Conservation (phyloP, 2,888 invertebrate genomes). For the Eucera pruinosa region DNA sequence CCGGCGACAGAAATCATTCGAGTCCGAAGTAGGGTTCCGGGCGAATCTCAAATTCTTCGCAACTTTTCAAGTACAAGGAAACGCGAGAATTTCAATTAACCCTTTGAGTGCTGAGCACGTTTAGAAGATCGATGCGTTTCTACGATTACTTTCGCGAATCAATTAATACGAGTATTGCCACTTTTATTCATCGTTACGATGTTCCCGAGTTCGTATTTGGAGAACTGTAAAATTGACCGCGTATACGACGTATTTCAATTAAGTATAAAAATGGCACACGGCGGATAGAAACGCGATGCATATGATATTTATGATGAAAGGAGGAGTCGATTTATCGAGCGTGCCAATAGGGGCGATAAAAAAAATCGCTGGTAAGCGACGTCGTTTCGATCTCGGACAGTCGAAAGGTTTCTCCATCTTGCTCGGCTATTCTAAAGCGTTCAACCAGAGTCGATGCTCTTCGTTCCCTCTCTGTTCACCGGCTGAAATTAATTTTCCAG, state of each 20-base stretch:
- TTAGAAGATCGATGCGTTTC: too few species aligned
- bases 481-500: constrained; percentile 72
- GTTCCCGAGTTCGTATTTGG: too few species aligned
- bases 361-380: constrained; percentile 28
- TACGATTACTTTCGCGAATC: too few species aligned
- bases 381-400: constrained; percentile 56
- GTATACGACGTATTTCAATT: too few species aligned
- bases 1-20: constrained; percentile 39
- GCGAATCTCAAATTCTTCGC: neutral
- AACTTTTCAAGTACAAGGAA: neutral
- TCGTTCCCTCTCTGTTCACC: constrained; percentile 56
- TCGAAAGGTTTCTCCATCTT: constrained; percentile 58
- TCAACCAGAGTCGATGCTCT: constrained; percentile 59
- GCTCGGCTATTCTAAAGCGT: constrained; percentile 59
- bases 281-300: neutral
- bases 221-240: too few species aligned
- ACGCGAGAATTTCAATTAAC: too few species aligned
- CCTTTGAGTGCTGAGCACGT: too few species aligned
- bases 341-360: constrained; percentile 1
- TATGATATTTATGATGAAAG: neutral
- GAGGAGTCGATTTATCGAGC: neutral
- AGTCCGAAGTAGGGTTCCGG: constrained; percentile 1
- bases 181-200: too few species aligned
- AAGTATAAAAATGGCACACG: neutral
- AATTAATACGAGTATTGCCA: too few species aligned